Percentiles rank a stretch among this genome's conserved stretches.
Conservation (phyloP, 2,113 vertebrate genomes). For the Oreochromis tanganicae region DNA sequence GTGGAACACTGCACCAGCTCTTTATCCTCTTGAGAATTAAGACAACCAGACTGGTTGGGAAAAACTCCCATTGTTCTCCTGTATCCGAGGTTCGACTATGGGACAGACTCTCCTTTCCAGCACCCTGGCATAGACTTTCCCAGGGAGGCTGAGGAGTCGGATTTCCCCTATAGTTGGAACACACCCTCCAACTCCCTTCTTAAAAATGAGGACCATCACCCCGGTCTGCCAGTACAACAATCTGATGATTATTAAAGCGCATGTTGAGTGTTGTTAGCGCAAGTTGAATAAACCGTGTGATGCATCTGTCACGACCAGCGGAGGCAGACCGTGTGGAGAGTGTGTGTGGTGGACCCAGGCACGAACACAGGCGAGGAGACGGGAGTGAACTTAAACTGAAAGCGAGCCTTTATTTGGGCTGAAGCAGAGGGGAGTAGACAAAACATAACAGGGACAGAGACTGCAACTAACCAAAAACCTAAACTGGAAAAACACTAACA, state of each 20-base stretch:
- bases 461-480: no score
- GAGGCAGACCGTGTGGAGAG: no score
- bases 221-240: background rate
- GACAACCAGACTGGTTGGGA: background rate
- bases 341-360: no score
- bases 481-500: no score
- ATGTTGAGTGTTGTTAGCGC: background rate
- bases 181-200: background rate
- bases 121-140: background rate
- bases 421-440: no score
- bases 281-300: background rate
- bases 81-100: background rate
- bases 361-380: no score
- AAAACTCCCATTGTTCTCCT: background rate
- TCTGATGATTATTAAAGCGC: accelerated
- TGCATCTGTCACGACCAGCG: background rate
- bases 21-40: background rate
- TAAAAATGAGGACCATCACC: background rate
- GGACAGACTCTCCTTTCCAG: accelerated
- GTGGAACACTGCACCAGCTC: background rate
- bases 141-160: background rate
- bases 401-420: no score
- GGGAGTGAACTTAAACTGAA: no score
- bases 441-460: no score
- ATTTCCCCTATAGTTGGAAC: background rate